These are phyloP conservation scores for Gymnodraco acuticeps DNA, from an alignment of 2,797 vertebrate genomes.

Conservation along the genomic window DNA sequence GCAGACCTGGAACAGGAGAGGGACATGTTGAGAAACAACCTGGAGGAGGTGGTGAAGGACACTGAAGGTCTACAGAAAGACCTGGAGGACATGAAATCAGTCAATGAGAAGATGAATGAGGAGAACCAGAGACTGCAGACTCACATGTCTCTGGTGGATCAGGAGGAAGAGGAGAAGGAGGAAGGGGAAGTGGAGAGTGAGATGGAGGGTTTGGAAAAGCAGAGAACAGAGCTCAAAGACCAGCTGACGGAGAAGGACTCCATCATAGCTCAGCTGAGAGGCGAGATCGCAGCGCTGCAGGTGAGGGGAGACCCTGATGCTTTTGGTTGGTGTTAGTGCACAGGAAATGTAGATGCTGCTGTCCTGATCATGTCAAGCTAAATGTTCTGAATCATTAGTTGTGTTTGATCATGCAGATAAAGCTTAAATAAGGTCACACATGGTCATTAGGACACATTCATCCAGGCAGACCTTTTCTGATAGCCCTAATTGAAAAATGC, in stretches of 20 bases:
- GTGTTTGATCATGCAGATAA: background rate
- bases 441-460: background rate
- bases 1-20: slow-evolving; percentile 87
- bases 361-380: background rate
- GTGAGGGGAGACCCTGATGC: slow-evolving; percentile 77
- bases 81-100: slow-evolving; percentile 86
- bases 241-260: slow-evolving; percentile 88
- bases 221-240: slow-evolving; percentile 76
- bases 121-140: slow-evolving; percentile 88
- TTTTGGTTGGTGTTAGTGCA: background rate
- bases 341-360: background rate
- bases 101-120: slow-evolving; percentile 83
- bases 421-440: background rate
- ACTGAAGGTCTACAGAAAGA: slow-evolving; percentile 87
- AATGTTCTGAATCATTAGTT: background rate
- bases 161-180: slow-evolving; percentile 76
- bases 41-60: slow-evolving; percentile 86
- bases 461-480: background rate
- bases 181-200: slow-evolving; percentile 46
- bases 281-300: slow-evolving; percentile 87
- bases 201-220: slow-evolving; percentile 60
- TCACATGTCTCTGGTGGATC: slow-evolving; percentile 75
- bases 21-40: slow-evolving; percentile 81
- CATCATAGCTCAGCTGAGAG: slow-evolving; percentile 84
- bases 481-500: background rate